These are phyloP conservation scores for Apamea anceps DNA, from an alignment of 2,888 invertebrate species.

Conservation along the genomic window DNA sequence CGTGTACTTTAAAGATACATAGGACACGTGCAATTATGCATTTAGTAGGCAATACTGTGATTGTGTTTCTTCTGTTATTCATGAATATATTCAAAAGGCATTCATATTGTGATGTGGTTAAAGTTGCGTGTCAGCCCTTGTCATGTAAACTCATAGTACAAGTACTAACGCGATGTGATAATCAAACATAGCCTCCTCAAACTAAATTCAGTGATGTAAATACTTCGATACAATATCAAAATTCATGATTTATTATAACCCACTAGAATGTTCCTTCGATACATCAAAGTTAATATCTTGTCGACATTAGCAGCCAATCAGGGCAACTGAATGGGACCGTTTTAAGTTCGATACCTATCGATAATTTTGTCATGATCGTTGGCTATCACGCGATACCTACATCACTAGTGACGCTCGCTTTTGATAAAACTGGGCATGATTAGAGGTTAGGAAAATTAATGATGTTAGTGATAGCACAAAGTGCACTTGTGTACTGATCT, in stretches of 20 bases:
- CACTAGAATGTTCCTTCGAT: slow-evolving; percentile 55
- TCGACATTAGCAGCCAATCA: slow-evolving; percentile 76
- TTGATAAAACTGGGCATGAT: slow-evolving; percentile 68
- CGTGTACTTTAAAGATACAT: neutral
- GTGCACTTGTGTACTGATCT: slow-evolving; percentile 44
- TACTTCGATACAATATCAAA: slow-evolving; percentile 41
- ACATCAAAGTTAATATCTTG: slow-evolving; percentile 73
- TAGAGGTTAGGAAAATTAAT: slow-evolving; percentile 66
- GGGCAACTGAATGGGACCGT: slow-evolving; percentile 67
- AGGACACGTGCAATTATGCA: neutral
- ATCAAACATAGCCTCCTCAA: slow-evolving; percentile 33
- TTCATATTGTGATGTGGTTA: neutral
- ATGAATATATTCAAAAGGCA: slow-evolving; percentile 17
- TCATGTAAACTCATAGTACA: slow-evolving; percentile 18
- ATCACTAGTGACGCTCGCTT: slow-evolving; percentile 74
- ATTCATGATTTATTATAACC: slow-evolving; percentile 58
- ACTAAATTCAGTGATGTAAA: slow-evolving; percentile 16
- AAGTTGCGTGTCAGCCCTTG: neutral
- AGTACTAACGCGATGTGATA: slow-evolving; percentile 17
- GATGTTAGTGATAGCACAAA: slow-evolving; percentile 49
- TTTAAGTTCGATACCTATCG: slow-evolving; percentile 77
- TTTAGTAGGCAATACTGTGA: neutral
- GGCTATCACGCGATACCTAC: slow-evolving; percentile 78
- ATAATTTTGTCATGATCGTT: slow-evolving; percentile 77
- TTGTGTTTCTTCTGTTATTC: neutral